These are phyloP conservation scores for Ifrita kowaldi DNA, from an alignment of 2,113 vertebrate species.

Conservation along the genomic window DNA sequence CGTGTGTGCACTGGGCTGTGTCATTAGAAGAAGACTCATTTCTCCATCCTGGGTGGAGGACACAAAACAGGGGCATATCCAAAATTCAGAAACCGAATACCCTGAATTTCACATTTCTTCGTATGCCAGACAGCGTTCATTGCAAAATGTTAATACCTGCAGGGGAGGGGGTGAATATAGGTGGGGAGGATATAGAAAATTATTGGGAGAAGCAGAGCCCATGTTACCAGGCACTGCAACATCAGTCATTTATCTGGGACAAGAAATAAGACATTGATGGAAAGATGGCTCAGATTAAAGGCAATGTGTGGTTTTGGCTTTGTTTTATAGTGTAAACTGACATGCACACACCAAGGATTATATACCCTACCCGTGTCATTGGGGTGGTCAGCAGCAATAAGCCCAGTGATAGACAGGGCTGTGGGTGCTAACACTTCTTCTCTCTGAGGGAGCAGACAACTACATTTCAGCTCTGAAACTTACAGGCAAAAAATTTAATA, in stretches of 20 bases:
- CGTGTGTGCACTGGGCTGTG: neutral
- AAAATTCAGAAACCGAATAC: neutral
- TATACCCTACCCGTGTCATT: fast-evolving
- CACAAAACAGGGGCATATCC: neutral
- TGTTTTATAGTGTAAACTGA: neutral
- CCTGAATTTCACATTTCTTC: neutral
- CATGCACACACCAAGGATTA: neutral
- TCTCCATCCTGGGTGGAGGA: neutral
- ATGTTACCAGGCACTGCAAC: neutral
- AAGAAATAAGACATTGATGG: neutral
- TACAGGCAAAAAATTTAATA: neutral
- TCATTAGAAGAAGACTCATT: neutral
- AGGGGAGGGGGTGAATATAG: neutral
- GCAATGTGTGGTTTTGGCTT: neutral
- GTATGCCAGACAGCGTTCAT: neutral
- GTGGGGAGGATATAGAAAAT: neutral
- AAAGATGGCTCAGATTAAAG: neutral
- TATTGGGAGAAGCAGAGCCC: neutral
- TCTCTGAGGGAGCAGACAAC: neutral
- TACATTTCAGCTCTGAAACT: neutral
- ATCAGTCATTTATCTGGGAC: neutral
- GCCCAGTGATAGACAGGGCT: neutral
- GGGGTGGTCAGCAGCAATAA: neutral
- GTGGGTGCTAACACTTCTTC: neutral
- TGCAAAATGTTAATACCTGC: neutral